Conservation (phyloP, 1,140 invertebrate genomes). For the Zaprionus inermis region DNA sequence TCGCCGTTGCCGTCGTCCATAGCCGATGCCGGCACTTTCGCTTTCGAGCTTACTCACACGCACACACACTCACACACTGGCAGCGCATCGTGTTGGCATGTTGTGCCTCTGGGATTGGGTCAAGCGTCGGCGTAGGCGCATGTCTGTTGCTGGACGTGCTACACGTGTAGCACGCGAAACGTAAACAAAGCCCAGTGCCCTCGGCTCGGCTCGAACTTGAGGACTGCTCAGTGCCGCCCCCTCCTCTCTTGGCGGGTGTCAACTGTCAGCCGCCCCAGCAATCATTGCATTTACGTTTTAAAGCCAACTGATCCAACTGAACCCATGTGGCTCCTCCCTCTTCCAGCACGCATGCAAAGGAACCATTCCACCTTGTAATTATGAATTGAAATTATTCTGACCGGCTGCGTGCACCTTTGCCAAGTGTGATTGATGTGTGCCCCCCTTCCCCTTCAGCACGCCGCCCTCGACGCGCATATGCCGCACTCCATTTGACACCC, state of each 20-base stretch:
- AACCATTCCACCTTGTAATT: constrained; percentile 1
- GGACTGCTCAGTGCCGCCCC: background rate
- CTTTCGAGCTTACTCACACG: constrained; percentile 54
- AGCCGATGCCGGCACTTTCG: constrained; percentile 74
- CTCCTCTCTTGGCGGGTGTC: constrained; percentile 10
- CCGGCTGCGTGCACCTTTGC: constrained; percentile 39
- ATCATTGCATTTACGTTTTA: constrained; percentile 67
- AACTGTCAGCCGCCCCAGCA: constrained; percentile 41
- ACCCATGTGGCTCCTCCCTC: constrained; percentile 19
- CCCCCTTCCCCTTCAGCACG: background rate
- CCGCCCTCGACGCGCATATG: constrained; percentile 56
- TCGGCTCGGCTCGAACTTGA: constrained; percentile 18
- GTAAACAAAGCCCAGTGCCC: constrained; percentile 59
- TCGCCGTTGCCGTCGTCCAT: constrained; percentile 16
- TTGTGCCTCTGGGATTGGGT: constrained; percentile 29
- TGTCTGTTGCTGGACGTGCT: constrained; percentile 55
- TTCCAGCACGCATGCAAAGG: constrained; percentile 35
- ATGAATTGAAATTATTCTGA: constrained; percentile 26
- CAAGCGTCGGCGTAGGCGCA: constrained; percentile 57
- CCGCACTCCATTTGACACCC: constrained; percentile 56
- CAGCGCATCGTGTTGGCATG: background rate
- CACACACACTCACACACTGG: constrained; percentile 26
- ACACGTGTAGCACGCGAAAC: constrained; percentile 49
- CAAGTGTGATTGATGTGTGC: constrained; percentile 61
- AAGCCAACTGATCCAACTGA: constrained; percentile 40